phyloP scores from a whole-genome alignment of 2,888 invertebrate genomes.

The Caradrina clavipalpis region DNA sequence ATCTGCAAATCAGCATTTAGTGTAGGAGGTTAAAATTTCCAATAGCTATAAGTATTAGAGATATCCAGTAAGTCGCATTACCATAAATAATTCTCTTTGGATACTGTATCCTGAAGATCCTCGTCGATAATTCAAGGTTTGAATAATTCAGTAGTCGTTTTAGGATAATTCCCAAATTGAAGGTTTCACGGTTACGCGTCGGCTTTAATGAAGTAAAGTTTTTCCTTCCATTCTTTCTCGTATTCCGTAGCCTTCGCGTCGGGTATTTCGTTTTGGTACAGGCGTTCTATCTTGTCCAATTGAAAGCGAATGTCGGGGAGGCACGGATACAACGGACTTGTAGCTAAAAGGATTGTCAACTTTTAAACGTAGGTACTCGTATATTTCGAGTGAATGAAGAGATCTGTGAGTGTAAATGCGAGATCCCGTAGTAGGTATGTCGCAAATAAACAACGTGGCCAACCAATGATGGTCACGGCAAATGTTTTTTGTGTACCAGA shows the following conservation, averaged over 20 bases:
- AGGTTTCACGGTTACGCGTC: constrained; percentile 79
- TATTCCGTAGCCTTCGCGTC: constrained; percentile 52
- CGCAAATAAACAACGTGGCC: not conserved
- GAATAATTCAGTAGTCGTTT: constrained; percentile 86
- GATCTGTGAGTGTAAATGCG: constrained; percentile 22
- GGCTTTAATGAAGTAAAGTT: constrained; percentile 80
- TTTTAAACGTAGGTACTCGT: constrained; percentile 44
- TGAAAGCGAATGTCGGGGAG: constrained; percentile 59
- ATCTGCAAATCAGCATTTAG: constrained; percentile 22
- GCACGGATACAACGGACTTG: constrained; percentile 38
- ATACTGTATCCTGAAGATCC: constrained; percentile 80
- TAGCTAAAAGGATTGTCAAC: constrained; percentile 64
- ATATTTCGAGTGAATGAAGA: constrained; percentile 43
- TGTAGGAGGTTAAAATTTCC: constrained; percentile 37
- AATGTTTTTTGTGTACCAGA: not conserved
- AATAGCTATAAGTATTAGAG: constrained; percentile 57
- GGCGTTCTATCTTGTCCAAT: constrained; percentile 57
- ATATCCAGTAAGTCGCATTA: constrained; percentile 75
- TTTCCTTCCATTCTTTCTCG: constrained; percentile 65
- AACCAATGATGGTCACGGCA: too few relatives aligned
- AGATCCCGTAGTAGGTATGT: not conserved
- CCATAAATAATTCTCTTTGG: constrained; percentile 82
- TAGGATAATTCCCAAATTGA: constrained; percentile 85
- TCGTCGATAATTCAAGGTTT: constrained; percentile 84
- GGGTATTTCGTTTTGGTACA: constrained; percentile 55